Base-by-base conservation (phyloP, 2,113 vertebrate genomes). In the Gadus chalcogrammus region DNA sequence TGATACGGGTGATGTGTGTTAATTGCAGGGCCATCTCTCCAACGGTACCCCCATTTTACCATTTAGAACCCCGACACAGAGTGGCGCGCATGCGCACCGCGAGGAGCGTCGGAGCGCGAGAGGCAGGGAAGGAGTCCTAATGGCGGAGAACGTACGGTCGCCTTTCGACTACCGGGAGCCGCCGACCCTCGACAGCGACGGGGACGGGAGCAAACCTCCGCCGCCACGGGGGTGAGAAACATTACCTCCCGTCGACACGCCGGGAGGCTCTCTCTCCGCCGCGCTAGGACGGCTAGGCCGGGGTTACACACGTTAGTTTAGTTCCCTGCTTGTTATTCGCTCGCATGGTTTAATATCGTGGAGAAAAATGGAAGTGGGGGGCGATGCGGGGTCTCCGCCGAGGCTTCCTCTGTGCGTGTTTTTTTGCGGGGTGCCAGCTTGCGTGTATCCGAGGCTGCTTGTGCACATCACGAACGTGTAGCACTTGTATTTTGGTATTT, bases 101-200 rank as follows among this genome's bases (percentile, higher is more conserved):
- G 74, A 70, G 20, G 65, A 79, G 73, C 83, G 85, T 87, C 84
- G 87, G 84, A 88, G 82, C 75, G 72, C 75, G 69, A 85, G 81
- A 87, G 85, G 84, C 80, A 84, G 80, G 78, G 81, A 87, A 88
- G 87, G 81, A 88, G 88, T 83, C 81, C 88, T 91, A 92, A 93
- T 93, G 92, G 92, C 92, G 91, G 92, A 92, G 89, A 92, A 86
- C 81, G 91, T 92, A 67, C 90, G 91, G 77, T 93, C 92, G 84
- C 92, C 91, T 82, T 92, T 92, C 76, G 92, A 93, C 85, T 93
- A 93, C 88, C 91, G 92, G 84, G 92, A 93, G 75, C 92, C 92
- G 28, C 91, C 92, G 82, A 92, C 91, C 82, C 92, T 93, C 82
- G 92, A 93, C 86, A 93, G 92, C 83, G 92, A 93, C 87, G 92